Evolutionary conservation across 1,140 invertebrate species (phyloP), one percentile per base, ranked within the genome.

Genomic region (Brachystomella parvula): DNA sequence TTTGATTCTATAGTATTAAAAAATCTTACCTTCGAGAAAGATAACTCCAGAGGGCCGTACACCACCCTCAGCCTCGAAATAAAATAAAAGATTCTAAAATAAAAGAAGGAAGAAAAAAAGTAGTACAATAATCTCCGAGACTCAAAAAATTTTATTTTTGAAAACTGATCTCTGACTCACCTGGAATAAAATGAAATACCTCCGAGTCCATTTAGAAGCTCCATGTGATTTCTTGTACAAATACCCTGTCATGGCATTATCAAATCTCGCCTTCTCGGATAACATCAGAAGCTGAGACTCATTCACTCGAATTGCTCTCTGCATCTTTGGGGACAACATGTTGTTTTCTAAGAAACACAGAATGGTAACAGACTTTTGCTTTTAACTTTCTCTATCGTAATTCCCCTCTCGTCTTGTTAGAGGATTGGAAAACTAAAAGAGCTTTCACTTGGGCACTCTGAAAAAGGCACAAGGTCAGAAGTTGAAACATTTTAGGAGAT

Each of bases 131-230:
- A 61, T 26, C 33, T 17, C 44, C 21, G 31, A n/a, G 9, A 44
- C n/a, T 12, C 9, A 44, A 44, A 44, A 44, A n/a, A n/a, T n/a
- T n/a, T n/a, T 44, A 65, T 68, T 57, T 69, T 69, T 56, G 67
- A 68, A 67, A 58, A 70, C 65, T 35, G 66, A 68, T 21, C 61
- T 64, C 62, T 66, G 69, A 59, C 77, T 78, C 76, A 89, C 88
- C 84, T 95, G 92, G 77, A 94, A 95, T 2, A 96, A 83, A 28
- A 92, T 84, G 77, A 95, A 95, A 86, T 89, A 95, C 33, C 91
- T 79, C 47, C 89, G 80, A 77, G 94, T 91, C 92, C 92, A 96
- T 78, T 92, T 93, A 63, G 84, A 85, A 66, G 84, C 88, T 76
- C 94, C 91, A 0, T 89, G 84, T 53, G 88, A 90, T 64, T 88